Evolutionary conservation across 1,140 invertebrate species (phyloP).

Genomic region (Aphelenchoides besseyi): DNA sequence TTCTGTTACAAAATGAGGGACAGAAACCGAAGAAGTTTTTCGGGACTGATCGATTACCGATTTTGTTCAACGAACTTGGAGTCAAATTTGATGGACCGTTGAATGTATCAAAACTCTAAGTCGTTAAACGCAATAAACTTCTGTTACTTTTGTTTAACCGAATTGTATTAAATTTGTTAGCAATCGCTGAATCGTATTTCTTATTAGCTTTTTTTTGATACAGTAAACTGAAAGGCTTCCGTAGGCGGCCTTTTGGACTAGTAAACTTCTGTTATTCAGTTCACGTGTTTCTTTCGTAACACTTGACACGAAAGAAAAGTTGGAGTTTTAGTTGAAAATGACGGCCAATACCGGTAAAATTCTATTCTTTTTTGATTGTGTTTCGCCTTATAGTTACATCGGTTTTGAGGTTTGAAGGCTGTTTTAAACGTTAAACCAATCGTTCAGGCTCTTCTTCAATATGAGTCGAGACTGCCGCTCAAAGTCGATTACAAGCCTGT

Average conservation of each 20-base stretch:
- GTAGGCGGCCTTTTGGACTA: background rate
- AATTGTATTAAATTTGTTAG: background rate
- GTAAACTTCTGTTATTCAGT: background rate
- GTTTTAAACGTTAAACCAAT: background rate
- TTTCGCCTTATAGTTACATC: slow-evolving; percentile 7
- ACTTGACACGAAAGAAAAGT: background rate
- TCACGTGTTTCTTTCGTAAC: background rate
- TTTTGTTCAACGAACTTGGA: background rate
- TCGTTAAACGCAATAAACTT: too few species aligned
- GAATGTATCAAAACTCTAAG: background rate
- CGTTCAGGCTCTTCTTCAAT: slow-evolving; percentile 20
- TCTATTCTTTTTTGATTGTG: background rate
- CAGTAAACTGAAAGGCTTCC: background rate
- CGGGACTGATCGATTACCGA: slow-evolving; percentile 7
- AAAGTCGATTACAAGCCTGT: slow-evolving; percentile 8
- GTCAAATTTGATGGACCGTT: slow-evolving; percentile 14
- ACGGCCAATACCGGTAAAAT: background rate
- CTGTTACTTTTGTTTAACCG: too few species aligned
- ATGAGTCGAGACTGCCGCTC: background rate
- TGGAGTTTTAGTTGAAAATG: background rate
- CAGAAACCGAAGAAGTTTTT: slow-evolving; percentile 15
- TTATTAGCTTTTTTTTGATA: background rate
- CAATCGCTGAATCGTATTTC: too few species aligned
- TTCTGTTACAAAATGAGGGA: slow-evolving; percentile 6
- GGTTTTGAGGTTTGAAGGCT: slow-evolving; percentile 1